These are phyloP conservation scores for Polyploca ridens DNA, from an alignment of 2,888 invertebrate species.

Conservation along the genomic window DNA sequence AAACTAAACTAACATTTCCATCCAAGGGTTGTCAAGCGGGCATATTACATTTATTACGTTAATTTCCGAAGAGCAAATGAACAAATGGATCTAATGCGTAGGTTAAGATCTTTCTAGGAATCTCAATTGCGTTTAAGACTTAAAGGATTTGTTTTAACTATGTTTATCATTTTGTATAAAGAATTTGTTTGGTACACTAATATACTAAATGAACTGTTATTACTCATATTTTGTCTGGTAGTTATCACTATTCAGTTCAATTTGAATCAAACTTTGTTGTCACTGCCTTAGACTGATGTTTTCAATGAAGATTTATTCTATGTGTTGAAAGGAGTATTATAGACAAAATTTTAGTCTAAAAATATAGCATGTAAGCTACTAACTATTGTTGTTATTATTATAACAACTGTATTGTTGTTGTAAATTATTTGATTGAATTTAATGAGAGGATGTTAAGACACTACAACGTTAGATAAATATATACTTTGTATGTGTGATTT, in stretches of 20 bases:
- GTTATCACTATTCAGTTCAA: slow-evolving; percentile 39
- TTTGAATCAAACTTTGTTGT: slow-evolving; percentile 68
- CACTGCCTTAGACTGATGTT: slow-evolving; percentile 83
- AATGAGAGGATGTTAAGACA: slow-evolving; percentile 66
- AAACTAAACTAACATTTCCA: not conserved
- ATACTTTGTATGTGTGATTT: slow-evolving; percentile 68
- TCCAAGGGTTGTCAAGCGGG: not conserved
- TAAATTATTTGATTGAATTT: slow-evolving; percentile 80
- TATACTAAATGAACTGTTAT: slow-evolving; percentile 14
- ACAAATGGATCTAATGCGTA: slow-evolving; percentile 26
- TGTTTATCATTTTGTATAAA: slow-evolving; percentile 17
- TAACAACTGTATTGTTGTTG: slow-evolving; percentile 75
- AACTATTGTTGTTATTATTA: slow-evolving; percentile 75
- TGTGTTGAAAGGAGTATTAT: slow-evolving; percentile 69
- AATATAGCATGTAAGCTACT: slow-evolving; percentile 61
- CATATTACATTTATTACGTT: not conserved
- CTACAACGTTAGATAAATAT: slow-evolving; percentile 58
- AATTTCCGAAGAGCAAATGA: slow-evolving; percentile 15
- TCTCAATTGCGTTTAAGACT: slow-evolving; percentile 47
- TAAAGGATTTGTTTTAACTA: slow-evolving; percentile 13
- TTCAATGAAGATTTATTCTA: slow-evolving; percentile 71
- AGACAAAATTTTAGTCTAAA: slow-evolving; percentile 63
- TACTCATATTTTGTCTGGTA: slow-evolving; percentile 24
- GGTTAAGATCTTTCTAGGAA: slow-evolving; percentile 51
- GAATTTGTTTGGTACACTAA: slow-evolving; percentile 26